These are phyloP conservation scores for Onychomys torridus DNA, from an alignment of 2,797 vertebrate genomes.

Conservation along the genomic window DNA sequence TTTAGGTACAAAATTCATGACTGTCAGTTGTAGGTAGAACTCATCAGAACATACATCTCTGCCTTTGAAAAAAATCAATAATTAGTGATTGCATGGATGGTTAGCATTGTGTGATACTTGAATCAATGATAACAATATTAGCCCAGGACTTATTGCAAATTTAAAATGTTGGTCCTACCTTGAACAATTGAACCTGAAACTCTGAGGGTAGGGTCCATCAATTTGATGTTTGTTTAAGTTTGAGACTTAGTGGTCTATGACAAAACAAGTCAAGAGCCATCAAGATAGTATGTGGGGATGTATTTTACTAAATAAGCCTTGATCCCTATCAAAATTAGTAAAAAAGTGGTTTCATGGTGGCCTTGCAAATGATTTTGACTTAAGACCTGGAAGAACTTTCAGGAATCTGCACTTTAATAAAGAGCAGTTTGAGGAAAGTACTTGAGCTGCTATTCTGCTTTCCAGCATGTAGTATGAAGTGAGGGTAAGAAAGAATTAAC, in stretches of 20 bases:
- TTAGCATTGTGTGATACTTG: neutral
- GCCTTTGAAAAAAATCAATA: conserved; percentile 5
- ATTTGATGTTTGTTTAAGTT: neutral
- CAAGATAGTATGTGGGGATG: neutral
- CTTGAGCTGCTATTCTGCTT: neutral
- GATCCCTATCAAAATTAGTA: neutral
- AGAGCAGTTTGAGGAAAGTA: neutral
- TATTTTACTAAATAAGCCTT: neutral
- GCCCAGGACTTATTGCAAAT: neutral
- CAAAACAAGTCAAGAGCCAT: neutral
- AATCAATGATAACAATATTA: neutral
- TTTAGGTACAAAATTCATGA: neutral
- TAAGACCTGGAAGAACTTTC: neutral
- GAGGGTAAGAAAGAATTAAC: neutral
- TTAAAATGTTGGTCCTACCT: neutral
- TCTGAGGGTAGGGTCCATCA: neutral
- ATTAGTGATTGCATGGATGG: neutral
- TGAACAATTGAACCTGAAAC: conserved; percentile 9
- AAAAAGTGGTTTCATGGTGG: neutral
- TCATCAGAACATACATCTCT: neutral
- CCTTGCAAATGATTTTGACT: neutral
- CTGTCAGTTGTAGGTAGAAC: neutral
- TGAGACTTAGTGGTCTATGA: neutral
- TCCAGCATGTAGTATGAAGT: neutral
- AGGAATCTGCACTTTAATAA: neutral